A percentile compares a stretch with the other conserved stretches of the same genome.
Conservation (phyloP, 2,888 invertebrate species). For the Cerastis rubricosa region DNA sequence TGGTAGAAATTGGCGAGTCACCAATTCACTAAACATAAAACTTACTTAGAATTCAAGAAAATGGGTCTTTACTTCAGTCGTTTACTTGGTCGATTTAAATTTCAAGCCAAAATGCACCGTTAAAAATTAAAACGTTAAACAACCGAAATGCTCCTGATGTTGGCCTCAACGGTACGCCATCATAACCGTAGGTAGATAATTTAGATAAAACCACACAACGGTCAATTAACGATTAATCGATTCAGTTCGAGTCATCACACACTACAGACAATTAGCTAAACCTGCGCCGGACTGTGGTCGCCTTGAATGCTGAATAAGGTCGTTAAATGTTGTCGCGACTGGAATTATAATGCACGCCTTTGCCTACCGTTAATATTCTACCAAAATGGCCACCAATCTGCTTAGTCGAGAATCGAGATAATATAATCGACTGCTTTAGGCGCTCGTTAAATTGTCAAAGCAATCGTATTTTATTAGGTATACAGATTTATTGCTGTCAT, state of each 20-base stretch:
- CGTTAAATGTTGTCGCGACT: conserved; percentile 76
- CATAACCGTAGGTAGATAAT: conserved; percentile 14
- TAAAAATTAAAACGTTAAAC: neutral
- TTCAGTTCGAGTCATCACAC: conserved; percentile 44
- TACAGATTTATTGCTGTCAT: conserved; percentile 45
- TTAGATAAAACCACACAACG: conserved; percentile 42
- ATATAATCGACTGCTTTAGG: conserved; percentile 44
- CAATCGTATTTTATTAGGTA: conserved; percentile 25
- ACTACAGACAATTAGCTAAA: conserved; percentile 54
- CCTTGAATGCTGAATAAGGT: conserved; percentile 79
- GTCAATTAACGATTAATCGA: conserved; percentile 40
- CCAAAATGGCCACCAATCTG: conserved; percentile 46
- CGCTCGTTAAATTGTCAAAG: conserved; percentile 53
- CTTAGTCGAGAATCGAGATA: conserved; percentile 43
- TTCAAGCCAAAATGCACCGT: neutral
- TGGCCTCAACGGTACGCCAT: neutral
- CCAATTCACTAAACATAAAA: neutral
- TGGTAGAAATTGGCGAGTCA: conserved; percentile 6
- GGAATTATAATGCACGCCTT: conserved; percentile 69
- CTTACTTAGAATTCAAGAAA: neutral
- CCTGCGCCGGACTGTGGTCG: conserved; percentile 55
- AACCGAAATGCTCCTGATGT: neutral
- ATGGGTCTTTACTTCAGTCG: neutral
- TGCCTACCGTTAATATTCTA: conserved; percentile 53
- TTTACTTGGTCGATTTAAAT: neutral